Base-by-base conservation (phyloP, 2,797 vertebrate species). In the Margarornis squamiger region DNA sequence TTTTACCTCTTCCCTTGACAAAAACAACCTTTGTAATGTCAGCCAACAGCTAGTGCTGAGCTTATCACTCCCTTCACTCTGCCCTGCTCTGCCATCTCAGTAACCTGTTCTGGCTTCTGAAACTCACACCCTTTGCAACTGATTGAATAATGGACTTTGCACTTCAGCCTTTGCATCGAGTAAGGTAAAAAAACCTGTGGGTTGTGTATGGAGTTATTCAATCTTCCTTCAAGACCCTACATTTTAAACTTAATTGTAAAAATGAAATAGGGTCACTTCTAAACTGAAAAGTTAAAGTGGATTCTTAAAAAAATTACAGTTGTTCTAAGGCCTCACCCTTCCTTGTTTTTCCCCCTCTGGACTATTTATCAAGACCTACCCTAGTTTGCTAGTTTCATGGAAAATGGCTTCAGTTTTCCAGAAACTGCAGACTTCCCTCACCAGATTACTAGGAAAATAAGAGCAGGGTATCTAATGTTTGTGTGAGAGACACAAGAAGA, bases 21-120 rank as follows among this genome's bases (percentile, higher is more conserved):
- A 96, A 95, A 95, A 87, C 88, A 90, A 82, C 57, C 96, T 97
- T 92, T 86, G 74, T 51, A 86, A 91, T 90, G 96, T 96, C 95
- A 95, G 46, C 48, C 59, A 90, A 93, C 96, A 97, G 92, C 93
- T 94, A 84, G 34, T 34, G 32, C 43, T 78, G 80, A 86, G 83
- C 88, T 97, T 97, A 96, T 97, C 96, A 70, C 27, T 88, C 38
- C 22, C 51, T 90, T 86, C 22, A 39, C 92, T 95, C 70, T 78
- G n/a, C 66, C 63, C 45, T 54, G 67, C 80, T 92, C 48, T 88
- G 58, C 90, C 95, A 76, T n/a, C 83, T 66, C 66, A 21, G 66
- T 70, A 90, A 65, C 75, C 79, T 77, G 49, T 54, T 93, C 96
- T 97, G 96, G 93, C 90, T 96, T 96, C 94, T 96, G 94, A 92